phyloP scores from a whole-genome alignment of 1,140 invertebrate species.

The Drosophila dunni region DNA sequence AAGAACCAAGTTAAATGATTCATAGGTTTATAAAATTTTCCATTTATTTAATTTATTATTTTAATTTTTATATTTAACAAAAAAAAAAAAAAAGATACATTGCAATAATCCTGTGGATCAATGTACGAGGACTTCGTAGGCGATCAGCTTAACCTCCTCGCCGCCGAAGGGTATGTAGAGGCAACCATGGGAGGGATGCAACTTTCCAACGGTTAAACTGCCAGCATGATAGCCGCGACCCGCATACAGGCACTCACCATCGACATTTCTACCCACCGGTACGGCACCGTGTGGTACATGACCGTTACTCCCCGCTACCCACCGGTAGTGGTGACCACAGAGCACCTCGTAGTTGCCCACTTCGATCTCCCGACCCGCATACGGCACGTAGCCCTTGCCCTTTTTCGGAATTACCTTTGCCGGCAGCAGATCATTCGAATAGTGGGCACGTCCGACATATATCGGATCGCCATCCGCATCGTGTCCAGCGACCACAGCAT shows the following conservation, averaged over 20 bases:
- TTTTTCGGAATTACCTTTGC: conserved; percentile 89
- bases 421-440: conserved; percentile 90
- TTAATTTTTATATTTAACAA: too few relatives aligned
- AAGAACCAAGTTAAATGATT: too few relatives aligned
- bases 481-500: conserved; percentile 88
- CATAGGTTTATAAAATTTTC: too few relatives aligned
- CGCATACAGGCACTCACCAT: conserved; percentile 88
- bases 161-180: conserved; percentile 89
- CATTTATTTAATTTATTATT: too few relatives aligned
- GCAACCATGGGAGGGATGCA: conserved; percentile 87
- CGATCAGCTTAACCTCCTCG: conserved; percentile 86
- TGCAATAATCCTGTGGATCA: too few relatives aligned
- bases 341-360: conserved; percentile 83
- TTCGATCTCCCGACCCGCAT: conserved; percentile 64
- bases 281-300: conserved; percentile 86
- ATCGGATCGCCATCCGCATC: conserved; percentile 90
- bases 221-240: conserved; percentile 87
- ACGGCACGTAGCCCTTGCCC: conserved; percentile 74
- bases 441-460: conserved; percentile 90
- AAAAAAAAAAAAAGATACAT: too few relatives aligned
- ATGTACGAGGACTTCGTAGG: conserved; percentile 86
- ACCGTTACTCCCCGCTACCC: conserved; percentile 85
- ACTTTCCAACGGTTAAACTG: conserved; percentile 87
- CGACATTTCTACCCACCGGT: conserved; percentile 86
- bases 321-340: conserved; percentile 84